Base-by-base conservation (phyloP, 1,140 invertebrate species). In the Scaptomyza hsui region DNA sequence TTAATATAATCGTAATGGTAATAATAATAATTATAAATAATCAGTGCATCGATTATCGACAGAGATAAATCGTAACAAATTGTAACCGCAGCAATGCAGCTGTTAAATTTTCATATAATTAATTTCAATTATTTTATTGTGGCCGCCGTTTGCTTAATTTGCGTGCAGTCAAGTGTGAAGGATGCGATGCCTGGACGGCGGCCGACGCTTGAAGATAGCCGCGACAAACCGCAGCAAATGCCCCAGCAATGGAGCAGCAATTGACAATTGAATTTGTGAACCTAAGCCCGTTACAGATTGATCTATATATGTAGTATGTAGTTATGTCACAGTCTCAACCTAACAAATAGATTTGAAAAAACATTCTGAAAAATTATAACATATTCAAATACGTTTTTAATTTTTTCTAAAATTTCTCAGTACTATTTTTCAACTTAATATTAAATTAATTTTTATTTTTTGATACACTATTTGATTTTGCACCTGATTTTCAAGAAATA, bases 41-140 rank as follows among this genome's bases (percentile, higher is more conserved):
- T 81, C 60, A 61, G 42, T 35, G 26, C 60, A 78, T 78, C 44
- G 63, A 68, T 72, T 72, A 85, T 83, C 76, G 77, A 72, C 51
- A 75, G 51, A 57, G 65, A 73, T 37, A 61, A 88, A 86, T 85
- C 80, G 72, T 69, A 82, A 70, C 69, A 73, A 75, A 78, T 26
- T 51, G 45, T 49, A 78, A 89, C 82, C 83, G 72, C 82, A 88
- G 71, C 82, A 63, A 82, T 78, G 78, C 82, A 89, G 78, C 70
- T 81, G 79, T 88, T 72, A 70, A 74, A 85, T 74, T 85, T 86
- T 80, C 80, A 45, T 74, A 73, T 89, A 89, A 85, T 88, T 88
- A 88, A 88, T 88, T 88, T 78, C 78, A 82, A 88, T 89, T 89
- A 89, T 89, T 89, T 82, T 88, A 78, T 83, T 71, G 83, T 71